Evolutionary conservation across 2,797 vertebrate species (phyloP).

Genomic region (Dicrostonyx torquatus): DNA sequence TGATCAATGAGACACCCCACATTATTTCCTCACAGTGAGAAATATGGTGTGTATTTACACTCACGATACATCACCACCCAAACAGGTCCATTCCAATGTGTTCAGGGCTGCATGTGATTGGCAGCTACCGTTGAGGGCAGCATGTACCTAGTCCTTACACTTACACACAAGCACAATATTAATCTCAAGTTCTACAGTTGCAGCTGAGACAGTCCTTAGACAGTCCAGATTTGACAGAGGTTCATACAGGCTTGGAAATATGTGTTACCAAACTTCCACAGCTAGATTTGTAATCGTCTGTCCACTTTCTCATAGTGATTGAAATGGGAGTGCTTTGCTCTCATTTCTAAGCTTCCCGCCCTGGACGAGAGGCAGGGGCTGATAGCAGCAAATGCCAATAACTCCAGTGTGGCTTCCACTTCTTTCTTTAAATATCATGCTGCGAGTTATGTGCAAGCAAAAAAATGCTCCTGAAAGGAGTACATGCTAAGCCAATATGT

Average conservation of each 20-base stretch:
- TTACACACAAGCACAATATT: neutral
- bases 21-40: neutral
- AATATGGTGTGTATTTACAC: neutral
- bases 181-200: neutral
- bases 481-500: too few species aligned
- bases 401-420: neutral
- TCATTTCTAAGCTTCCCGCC: neutral
- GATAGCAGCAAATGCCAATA: neutral
- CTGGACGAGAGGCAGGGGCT: neutral
- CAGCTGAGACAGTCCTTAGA: neutral
- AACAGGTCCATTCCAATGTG: neutral
- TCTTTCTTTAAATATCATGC: neutral
- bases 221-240: neutral
- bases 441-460: neutral
- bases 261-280: neutral
- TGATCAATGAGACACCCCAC: neutral
- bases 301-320: neutral
- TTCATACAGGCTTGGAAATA: neutral
- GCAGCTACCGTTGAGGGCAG: neutral
- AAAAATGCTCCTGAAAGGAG: neutral
- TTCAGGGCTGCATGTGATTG: neutral
- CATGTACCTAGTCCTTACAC: neutral
- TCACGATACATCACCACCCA: neutral
- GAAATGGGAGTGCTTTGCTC: neutral
- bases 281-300: neutral